phyloP scores from a whole-genome alignment of 2,113 vertebrate genomes.

The Thalassoma bifasciatum region DNA sequence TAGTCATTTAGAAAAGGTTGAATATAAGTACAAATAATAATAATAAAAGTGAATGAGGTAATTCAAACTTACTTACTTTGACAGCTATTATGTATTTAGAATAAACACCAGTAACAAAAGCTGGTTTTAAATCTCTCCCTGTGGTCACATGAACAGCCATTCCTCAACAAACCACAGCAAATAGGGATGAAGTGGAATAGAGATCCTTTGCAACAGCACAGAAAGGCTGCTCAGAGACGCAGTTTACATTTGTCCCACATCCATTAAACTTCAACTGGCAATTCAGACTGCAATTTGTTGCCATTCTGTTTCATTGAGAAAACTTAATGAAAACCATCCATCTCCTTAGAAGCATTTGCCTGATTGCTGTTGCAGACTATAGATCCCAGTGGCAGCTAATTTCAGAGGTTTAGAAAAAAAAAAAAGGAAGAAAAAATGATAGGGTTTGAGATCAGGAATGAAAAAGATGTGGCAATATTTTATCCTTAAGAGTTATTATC shows the following conservation, averaged over 20 bases:
- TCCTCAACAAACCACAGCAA: constrained; percentile 10
- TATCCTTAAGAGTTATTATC: constrained; percentile 11
- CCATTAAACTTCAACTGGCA: constrained; percentile 56
- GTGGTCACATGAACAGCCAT: neutral
- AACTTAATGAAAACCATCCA: constrained; percentile 71
- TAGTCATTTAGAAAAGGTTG: too few species aligned
- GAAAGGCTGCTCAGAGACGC: constrained; percentile 4
- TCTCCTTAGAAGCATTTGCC: constrained; percentile 54
- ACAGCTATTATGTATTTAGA: too few species aligned
- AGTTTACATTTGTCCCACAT: constrained; percentile 49
- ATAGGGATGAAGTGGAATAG: constrained; percentile 19
- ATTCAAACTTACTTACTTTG: too few species aligned
- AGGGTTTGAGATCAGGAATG: constrained; percentile 13
- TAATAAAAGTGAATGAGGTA: too few species aligned
- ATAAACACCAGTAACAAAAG: too few species aligned
- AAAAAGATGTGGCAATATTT: constrained; percentile 19
- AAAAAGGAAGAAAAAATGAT: constrained; percentile 38
- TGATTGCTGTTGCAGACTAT: constrained; percentile 53
- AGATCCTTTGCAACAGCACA: constrained; percentile 24
- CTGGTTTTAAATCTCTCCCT: neutral
- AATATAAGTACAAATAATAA: too few species aligned
- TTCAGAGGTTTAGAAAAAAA: constrained; percentile 45
- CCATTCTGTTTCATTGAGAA: constrained; percentile 55
- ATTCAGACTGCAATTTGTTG: constrained; percentile 50
- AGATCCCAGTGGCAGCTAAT: constrained; percentile 63